Base-by-base conservation (phyloP, 2,797 vertebrate genomes). In the Scomberomorus guttatus region DNA sequence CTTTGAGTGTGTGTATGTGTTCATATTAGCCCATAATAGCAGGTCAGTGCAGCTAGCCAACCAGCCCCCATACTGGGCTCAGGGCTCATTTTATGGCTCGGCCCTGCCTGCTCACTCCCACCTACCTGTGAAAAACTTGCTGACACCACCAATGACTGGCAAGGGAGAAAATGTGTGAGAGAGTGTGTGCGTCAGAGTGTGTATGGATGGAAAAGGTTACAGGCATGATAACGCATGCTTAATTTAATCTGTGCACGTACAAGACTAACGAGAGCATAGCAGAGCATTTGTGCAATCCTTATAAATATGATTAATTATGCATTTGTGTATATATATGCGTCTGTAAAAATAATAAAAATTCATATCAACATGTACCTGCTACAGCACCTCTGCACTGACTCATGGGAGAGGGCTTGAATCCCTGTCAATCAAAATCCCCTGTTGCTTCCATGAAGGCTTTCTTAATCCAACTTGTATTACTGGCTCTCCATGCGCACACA, bases 101-200 rank as follows among this genome's bases (percentile, higher is more conserved):
- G 70, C 78, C 84, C 77, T 83, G 84, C 81, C 68, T 79, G 84
- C 84, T 80, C 68, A 87, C 88, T 80, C 82, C 80, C 90, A 86
- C 90, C 85, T 86, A 86, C 79, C 88, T 81, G 82, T 57, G 72
- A 84, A 82, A 83, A 90, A 85, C 55, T 77, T 87, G 89, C 90
- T 90, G 91, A 91, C 81, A 75, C 80, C 70, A 66, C 54, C n/a
- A 44, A 55, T 80, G 90, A 87, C 78, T 71, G 77, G 86, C 81
- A 61, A 82, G 77, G 77, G 75, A 84, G 73, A 62, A 71, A 76
- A 88, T 72, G 85, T 84, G 87, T 83, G 75, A 77, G 77, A 25
- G 44, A 52, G 66, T 50, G 66, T 65, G 83, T 78, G 83, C 3
- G 58, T 71, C 29, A 60, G 14, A 60, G 75, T 27, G 80, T 37